A percentile compares a stretch with the other conserved stretches of the same genome.
Evolutionary conservation across 2,113 vertebrate species (phyloP).

Genomic region (Todiramphus saurophagus): DNA sequence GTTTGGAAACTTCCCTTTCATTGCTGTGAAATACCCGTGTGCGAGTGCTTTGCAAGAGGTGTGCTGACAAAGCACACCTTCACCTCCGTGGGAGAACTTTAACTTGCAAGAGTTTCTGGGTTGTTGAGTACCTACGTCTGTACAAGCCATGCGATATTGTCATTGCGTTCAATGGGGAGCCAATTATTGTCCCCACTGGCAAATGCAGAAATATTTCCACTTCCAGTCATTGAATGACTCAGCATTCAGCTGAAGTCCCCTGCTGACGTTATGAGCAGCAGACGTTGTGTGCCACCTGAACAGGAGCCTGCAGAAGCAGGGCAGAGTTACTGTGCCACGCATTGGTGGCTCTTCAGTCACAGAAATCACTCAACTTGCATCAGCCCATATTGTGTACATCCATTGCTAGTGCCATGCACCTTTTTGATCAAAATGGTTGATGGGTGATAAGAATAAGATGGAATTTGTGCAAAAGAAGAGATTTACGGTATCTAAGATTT

Average conservation of each 20-base stretch:
- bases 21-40: background rate
- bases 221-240: background rate
- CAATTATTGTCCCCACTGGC: background rate
- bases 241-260: background rate
- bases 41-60: background rate
- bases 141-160: fast-evolving
- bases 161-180: background rate
- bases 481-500: background rate
- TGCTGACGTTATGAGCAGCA: background rate
- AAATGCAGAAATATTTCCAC: background rate
- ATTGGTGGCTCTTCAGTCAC: background rate
- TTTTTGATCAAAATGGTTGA: background rate
- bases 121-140: background rate
- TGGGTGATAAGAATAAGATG: background rate
- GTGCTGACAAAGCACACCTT: background rate
- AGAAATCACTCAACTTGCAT: background rate
- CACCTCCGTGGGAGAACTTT: background rate
- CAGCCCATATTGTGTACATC: fast-evolving
- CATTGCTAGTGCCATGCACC: background rate
- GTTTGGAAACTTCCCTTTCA: slow-evolving; percentile 23
- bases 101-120: background rate
- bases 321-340: background rate
- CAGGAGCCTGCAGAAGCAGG: background rate
- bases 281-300: background rate
- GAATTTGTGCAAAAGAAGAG: background rate